Evolutionary conservation across 2,113 vertebrate genomes (phyloP).

Genomic region (Ageneiosus marmoratus): DNA sequence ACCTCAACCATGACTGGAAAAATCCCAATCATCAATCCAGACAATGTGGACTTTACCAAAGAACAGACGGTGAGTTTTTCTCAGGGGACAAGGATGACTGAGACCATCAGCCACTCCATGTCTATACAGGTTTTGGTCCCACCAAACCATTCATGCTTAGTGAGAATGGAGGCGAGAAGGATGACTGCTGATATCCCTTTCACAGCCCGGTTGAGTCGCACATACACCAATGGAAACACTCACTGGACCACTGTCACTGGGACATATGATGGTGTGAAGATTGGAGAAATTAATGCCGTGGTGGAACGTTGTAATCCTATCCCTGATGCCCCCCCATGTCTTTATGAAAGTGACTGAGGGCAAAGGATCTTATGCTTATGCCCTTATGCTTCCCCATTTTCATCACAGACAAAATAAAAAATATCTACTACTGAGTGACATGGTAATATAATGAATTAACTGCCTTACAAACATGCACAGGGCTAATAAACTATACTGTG

Average conservation of each 20-base stretch:
- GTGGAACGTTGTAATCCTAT: conserved; percentile 57
- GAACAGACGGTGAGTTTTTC: conserved; percentile 56
- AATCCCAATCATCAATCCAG: conserved; percentile 54
- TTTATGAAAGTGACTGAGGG: conserved; percentile 23
- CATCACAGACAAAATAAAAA: not conserved
- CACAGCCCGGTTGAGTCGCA: conserved; percentile 52
- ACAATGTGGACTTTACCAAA: conserved; percentile 52
- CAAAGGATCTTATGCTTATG: not conserved
- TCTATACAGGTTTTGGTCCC: conserved; percentile 48
- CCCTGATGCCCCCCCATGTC: conserved; percentile 53
- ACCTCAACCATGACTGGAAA: conserved; percentile 50
- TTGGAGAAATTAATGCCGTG: conserved; percentile 57
- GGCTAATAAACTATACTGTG: not conserved
- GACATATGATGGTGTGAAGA: conserved; percentile 52
- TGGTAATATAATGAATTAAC: not conserved
- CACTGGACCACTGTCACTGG: conserved; percentile 56
- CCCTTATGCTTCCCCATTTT: not conserved
- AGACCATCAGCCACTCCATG: conserved; percentile 54
- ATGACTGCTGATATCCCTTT: conserved; percentile 60
- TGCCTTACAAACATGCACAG: not conserved
- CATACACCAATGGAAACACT: conserved; percentile 51
- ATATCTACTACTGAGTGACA: not conserved
- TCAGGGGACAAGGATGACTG: conserved; percentile 46
- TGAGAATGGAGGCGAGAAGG: conserved; percentile 57
- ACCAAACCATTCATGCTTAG: conserved; percentile 59